Base-by-base conservation (phyloP, 1,140 invertebrate genomes). In the Drosophila pseudoananassae region DNA sequence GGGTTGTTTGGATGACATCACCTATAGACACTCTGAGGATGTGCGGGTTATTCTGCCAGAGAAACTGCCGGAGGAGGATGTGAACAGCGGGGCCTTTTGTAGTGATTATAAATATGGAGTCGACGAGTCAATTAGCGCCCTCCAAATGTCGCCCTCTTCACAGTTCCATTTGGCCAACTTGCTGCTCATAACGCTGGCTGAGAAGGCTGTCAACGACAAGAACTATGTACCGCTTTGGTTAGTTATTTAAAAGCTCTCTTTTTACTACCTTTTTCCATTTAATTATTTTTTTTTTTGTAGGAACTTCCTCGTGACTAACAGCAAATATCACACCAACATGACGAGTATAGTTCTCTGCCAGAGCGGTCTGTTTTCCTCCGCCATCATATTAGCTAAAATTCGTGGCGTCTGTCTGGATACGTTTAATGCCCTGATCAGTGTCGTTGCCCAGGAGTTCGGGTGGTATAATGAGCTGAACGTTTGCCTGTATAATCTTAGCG, bases 121-220 rank as follows among this genome's bases (percentile, higher is more conserved):
- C 1, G 90, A 91, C 66, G 91, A 92, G 46, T 85, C 85, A 17
- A 76, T 90, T 10, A 88, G 85, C 58, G 76, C 85, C 15, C 57
- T 92, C 46, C 90, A 92, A 73, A 91, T 92, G 91, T 91, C 91
- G 3, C 84, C 91, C 4, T 92, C 91, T 14, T 91, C 91, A 10
- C 91, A 92, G 57, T 92, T 92, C 66, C 91, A 92, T 78, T 83
- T 92, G 63, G 90, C 91, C 14, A 92, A 92, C 74, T 74, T 92
- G 40, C 55, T 92, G 54, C 68, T 92, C 4, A 91, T 92, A 10
- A 92, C 91, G 1, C 33, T 92, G 20, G 89, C 87, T 8, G 91
- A 92, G 54, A 83, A 88, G 51, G 80, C 90, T 4, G 91, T 92
- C 5, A 91, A 90, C 46, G 91, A 92, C 54, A 92, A 92, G 23